A percentile compares a stretch with the other conserved stretches of the same genome.
Evolutionary conservation across 2,888 invertebrate genomes (phyloP).

Genomic region (Xanthia togata): DNA sequence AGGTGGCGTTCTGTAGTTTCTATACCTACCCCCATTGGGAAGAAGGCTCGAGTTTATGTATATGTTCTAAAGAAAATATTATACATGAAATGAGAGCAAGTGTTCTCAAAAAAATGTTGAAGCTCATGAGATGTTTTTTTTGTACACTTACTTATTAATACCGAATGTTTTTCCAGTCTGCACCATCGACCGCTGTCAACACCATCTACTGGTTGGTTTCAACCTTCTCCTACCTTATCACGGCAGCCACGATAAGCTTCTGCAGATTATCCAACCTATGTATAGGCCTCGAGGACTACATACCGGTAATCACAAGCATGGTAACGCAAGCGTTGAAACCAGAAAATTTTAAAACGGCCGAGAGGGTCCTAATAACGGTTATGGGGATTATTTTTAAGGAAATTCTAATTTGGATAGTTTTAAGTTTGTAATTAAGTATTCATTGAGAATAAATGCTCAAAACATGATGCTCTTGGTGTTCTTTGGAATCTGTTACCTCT

Average conservation of each 20-base stretch:
- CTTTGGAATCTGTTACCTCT: neutral
- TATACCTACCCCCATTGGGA: no score
- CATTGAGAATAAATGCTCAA: slow-evolving; percentile 4
- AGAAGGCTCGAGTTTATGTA: no score
- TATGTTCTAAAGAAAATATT: no score
- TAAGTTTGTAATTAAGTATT: neutral
- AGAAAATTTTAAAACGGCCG: neutral
- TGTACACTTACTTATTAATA: no score
- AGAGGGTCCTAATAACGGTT: neutral
- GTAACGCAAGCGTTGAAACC: neutral
- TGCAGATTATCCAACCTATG: slow-evolving; percentile 41
- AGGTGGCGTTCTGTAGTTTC: no score
- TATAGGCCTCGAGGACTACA: slow-evolving; percentile 23
- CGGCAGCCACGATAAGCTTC: slow-evolving; percentile 16
- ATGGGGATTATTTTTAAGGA: neutral
- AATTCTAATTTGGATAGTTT: neutral
- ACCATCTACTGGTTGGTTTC: slow-evolving; percentile 23
- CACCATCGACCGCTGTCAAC: neutral
- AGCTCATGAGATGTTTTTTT: neutral
- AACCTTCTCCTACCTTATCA: slow-evolving; percentile 7
- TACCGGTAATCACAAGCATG: slow-evolving; percentile 17
- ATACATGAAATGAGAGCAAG: no score
- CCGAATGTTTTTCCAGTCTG: slow-evolving; percentile 21
- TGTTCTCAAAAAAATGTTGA: no score
- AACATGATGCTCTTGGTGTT: neutral